Base-by-base conservation (phyloP, 2,888 invertebrate genomes). In the Nasonovia ribisnigri region DNA sequence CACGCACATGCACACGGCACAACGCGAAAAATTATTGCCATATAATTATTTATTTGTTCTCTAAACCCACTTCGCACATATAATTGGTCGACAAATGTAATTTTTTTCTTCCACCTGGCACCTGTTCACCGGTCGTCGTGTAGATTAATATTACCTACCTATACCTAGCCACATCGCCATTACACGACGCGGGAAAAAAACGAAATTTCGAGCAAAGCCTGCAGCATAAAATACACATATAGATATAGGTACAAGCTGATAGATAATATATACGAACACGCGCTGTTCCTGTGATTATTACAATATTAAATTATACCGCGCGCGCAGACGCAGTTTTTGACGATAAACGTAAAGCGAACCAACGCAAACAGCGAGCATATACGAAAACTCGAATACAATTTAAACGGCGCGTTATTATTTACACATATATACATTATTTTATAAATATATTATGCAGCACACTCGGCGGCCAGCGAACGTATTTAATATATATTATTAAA, bases 401-500 rank as follows among this genome's bases (percentile, higher is more conserved):
- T 36, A 42, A 77, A 77, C 20, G 36, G 20, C 36, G 20, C 20
- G 36, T 77, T 77, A 77, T 77, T 77, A 77, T 77, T 77, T 77
- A 77, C 77, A 77, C 20, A 77, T 6, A 6, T 57, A 6, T 36
- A 77, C 42, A 77, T 36, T 5, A 51, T 51, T 48, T 54, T 54
- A 54, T 20, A 5, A 20, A 24, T 54, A 54, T 54, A 24, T 51
- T 54, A 54, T 54, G 2, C 54, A 6, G 54, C 10, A 10, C 20
- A 36, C 77, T 16, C 36, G n/a, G 1, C 46, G 8, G 51, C 20
- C 54, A 54, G 54, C 36, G 77, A 77, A 77, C 20, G 36, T 57
- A 26, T 57, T 57, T 57, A 26, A 84, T 86, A 86, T 86, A 86
- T 86, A 86, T 84, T 84, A 84, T 43, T 54, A 54, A n/a, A n/a